Base-by-base conservation (phyloP, 2,888 invertebrate genomes). In the Plagiodera versicolora region DNA sequence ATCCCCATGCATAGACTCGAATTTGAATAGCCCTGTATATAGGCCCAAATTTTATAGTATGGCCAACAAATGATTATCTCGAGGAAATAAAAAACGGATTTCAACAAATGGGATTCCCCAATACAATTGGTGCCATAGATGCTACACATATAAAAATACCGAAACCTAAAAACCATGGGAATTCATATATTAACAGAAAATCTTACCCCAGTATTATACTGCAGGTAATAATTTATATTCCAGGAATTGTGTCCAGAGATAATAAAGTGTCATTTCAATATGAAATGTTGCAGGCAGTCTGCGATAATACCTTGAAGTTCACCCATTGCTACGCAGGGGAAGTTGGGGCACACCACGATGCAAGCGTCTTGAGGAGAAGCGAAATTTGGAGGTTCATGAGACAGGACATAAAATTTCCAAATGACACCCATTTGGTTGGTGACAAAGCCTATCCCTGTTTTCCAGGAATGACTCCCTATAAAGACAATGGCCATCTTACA, bases 351-450 rank as follows among this genome's bases (percentile, higher is more conserved):
- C n/a, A n/a, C n/a, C n/a, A n/a, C n/a, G n/a, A n/a, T n/a, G n/a
- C n/a, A n/a, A n/a, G n/a, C n/a, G n/a, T n/a, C n/a, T n/a, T n/a
- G n/a, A n/a, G n/a, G n/a, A n/a, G 47, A 8, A 47, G 47, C 11
- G 47, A 18, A 47, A 47, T 16, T 47, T 47, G 18, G 47, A 17
- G 6, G 1, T 16, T 47, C 18, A 9, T 47, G 18, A 47, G 47
- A 18, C 6, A 11, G n/a, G n/a, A n/a, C n/a, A n/a, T n/a, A n/a
- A n/a, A n/a, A n/a, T n/a, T n/a, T n/a, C n/a, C n/a, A n/a, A n/a
- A n/a, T n/a, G 11, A 28, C 5, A 28, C 28, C 8, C 28, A 90
- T 94, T 55, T 81, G 82, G 20, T 32, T 46, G 28, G 19, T 30
- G 50, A 48, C 48, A 48, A 48, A 20, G 48, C 48, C 1, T 20